These are phyloP conservation scores for Yponomeuta malinellus DNA, from an alignment of 2,888 invertebrate species.

Conservation along the genomic window DNA sequence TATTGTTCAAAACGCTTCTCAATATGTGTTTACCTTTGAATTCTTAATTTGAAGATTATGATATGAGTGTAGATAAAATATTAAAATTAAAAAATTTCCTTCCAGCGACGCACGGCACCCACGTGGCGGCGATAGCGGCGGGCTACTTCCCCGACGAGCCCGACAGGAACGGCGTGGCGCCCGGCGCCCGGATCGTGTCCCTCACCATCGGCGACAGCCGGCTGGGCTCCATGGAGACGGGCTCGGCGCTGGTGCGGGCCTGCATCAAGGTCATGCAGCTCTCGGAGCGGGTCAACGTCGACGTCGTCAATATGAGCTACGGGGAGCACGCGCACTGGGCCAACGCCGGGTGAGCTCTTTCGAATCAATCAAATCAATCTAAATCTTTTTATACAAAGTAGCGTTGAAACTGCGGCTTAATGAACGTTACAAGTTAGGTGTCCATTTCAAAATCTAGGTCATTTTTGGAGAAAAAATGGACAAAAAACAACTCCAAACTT, in stretches of 20 bases:
- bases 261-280: slow-evolving; percentile 82
- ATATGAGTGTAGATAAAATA: too few relatives aligned
- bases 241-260: slow-evolving; percentile 92
- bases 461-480: too few relatives aligned
- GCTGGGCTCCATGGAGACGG: slow-evolving; percentile 96
- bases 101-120: slow-evolving; percentile 95
- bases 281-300: slow-evolving; percentile 76
- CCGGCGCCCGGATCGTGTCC: slow-evolving; percentile 95
- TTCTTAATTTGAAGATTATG: too few relatives aligned
- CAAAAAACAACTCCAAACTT: too few relatives aligned
- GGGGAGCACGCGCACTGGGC: slow-evolving; percentile 97
- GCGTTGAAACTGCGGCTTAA: too few relatives aligned
- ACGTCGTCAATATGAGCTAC: slow-evolving; percentile 98
- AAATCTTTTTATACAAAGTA: too few relatives aligned
- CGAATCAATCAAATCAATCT: too few relatives aligned
- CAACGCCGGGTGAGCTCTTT: slow-evolving; percentile 83
- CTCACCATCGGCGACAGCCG: slow-evolving; percentile 95
- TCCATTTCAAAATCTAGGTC: too few relatives aligned
- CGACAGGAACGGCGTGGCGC: slow-evolving; percentile 95
- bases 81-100: neutral
- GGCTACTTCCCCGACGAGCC: slow-evolving; percentile 91
- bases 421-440: too few relatives aligned
- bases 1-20: too few relatives aligned
- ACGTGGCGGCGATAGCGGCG: slow-evolving; percentile 97
- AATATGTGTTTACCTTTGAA: too few relatives aligned